Base-by-base conservation (phyloP, 2,797 vertebrate species). In the Falco cherrug region DNA sequence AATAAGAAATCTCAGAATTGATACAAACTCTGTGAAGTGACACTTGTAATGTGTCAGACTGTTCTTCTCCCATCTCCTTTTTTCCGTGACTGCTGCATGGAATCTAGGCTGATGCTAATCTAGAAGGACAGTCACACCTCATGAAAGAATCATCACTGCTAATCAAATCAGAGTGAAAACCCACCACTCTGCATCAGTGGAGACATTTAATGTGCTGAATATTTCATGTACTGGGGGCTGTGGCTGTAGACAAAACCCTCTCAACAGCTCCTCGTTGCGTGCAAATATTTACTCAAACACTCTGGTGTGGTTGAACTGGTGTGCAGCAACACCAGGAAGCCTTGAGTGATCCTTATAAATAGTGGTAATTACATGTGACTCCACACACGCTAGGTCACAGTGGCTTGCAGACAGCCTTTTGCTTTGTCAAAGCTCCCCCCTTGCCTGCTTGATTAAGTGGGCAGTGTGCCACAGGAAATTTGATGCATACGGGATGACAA, bases 91-190 rank as follows among this genome's bases (percentile, higher is more conserved):
- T 99, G 98, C 98, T 98, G 98, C 98, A 97, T 97, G 97, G 97
- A 98, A 98, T 97, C 98, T 97, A 97, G 96, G 97, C 98, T 98
- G 98, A 98, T 91, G 97, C 91, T 98, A 98, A 98, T 98, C 97
- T 97, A 97, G 98, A 96, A 97, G 97, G 99, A 99, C 99, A 99
- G 98, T 98, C 98, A 98, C 97, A 98, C 98, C 98, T 99, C 99
- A 99, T 99, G 99, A 99, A 99, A 99, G 98, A 99, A 99, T 99
- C 98, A 99, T 99, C 98, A 98, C 98, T 98, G 98, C 98, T 99
- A 98, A 99, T 99, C 99, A 99, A 99, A 99, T 99, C 98, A 99
- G 98, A 99, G 98, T 97, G 98, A 99, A 99, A 99, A 98, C 98
- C 97, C 98, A 98, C 98, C 97, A 98, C 98, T 97, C 97, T 97